phyloP scores from a whole-genome alignment of 2,797 vertebrate genomes.

The Molossus molossus region DNA sequence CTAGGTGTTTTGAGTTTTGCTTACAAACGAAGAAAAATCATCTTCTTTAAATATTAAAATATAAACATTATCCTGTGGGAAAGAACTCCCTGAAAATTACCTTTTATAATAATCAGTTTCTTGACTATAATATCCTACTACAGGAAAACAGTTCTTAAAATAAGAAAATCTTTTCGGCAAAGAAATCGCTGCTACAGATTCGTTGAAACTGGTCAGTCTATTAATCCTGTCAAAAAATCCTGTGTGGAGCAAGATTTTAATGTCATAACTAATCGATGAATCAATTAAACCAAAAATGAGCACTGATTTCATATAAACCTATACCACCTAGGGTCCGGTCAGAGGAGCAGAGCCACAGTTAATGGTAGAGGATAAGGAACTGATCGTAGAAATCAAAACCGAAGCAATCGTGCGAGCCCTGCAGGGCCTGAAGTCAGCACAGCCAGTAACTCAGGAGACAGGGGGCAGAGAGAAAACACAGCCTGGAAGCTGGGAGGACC shows the following conservation, averaged over 20 bases:
- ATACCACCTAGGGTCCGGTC: not conserved
- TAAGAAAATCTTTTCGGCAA: conserved; percentile 30
- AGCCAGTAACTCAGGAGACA: not conserved
- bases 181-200: not conserved
- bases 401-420: not conserved
- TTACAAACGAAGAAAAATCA: not conserved
- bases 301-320: conserved; percentile 17
- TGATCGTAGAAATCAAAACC: not conserved
- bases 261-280: conserved; percentile 49
- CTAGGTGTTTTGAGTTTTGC: conserved; percentile 7
- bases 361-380: not conserved
- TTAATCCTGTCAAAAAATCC: conserved; percentile 38
- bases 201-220: not conserved
- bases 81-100: conserved; percentile 25
- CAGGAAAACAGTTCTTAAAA: conserved; percentile 52
- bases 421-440: not conserved
- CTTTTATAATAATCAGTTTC: not conserved
- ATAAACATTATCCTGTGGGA: not conserved
- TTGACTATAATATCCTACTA: conserved; percentile 12
- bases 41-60: conserved; percentile 61
- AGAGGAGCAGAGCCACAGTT: not conserved
- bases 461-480: not conserved
- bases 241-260: not conserved
- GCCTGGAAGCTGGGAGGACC: not conserved
- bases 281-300: conserved; percentile 42